phyloP scores from a whole-genome alignment of 2,797 vertebrate genomes.

The Microctenopoma stevenorrisi region DNA sequence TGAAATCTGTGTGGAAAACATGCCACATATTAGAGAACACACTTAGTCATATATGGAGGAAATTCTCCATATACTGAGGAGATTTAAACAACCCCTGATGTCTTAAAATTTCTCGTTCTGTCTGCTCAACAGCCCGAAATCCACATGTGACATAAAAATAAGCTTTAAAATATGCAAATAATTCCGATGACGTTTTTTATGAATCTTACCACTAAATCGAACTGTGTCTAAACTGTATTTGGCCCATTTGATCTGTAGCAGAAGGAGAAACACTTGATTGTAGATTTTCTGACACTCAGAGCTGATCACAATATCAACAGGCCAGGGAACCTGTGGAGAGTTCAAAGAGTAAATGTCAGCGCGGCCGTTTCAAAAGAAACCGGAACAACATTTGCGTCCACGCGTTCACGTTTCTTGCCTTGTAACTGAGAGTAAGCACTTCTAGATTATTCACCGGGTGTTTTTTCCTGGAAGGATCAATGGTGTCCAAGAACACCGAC shows the following conservation, averaged over 20 bases:
- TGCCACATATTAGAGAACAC: background rate
- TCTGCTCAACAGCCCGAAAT: background rate
- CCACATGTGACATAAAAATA: background rate
- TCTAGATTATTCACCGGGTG: slow-evolving; percentile 96
- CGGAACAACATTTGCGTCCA: background rate
- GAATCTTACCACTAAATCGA: slow-evolving; percentile 90
- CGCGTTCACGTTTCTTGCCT: slow-evolving; percentile 78
- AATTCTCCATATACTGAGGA: background rate
- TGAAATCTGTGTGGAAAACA: slow-evolving; percentile 82
- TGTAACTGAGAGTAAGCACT: slow-evolving; percentile 94
- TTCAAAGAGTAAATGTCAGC: slow-evolving; percentile 9
- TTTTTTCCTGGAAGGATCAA: slow-evolving; percentile 93
- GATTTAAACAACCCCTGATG: background rate
- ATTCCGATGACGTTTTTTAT: background rate
- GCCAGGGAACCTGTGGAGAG: slow-evolving; percentile 93
- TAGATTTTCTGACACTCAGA: slow-evolving; percentile 99
- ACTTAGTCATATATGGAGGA: background rate
- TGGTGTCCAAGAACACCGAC: slow-evolving; percentile 91
- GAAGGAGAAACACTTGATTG: slow-evolving; percentile 97
- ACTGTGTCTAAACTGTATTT: slow-evolving; percentile 97
- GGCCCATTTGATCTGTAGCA: slow-evolving; percentile 98
- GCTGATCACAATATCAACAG: slow-evolving; percentile 98
- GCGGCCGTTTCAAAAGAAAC: background rate
- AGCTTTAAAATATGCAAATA: background rate
- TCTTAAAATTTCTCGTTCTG: background rate